Evolutionary conservation across 2,797 vertebrate species (phyloP).

Genomic region (Moxostoma hubbsi): DNA sequence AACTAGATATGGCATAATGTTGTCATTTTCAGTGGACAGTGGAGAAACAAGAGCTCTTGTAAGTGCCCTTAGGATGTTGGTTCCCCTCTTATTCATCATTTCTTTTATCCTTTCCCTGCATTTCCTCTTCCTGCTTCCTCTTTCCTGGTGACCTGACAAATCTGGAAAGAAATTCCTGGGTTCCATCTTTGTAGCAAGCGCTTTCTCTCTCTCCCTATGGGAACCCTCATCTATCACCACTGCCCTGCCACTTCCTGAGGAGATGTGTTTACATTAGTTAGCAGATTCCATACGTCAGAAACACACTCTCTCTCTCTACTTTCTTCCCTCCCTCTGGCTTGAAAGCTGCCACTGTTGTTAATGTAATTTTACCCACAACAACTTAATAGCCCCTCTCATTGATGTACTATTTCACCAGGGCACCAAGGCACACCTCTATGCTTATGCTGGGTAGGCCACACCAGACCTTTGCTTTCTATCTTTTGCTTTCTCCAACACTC

Average conservation of each 20-base stretch:
- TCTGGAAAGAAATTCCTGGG: constrained; percentile 58
- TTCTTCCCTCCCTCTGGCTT: constrained; percentile 36
- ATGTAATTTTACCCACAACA: constrained; percentile 61
- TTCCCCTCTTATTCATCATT: constrained; percentile 25
- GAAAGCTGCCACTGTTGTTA: constrained; percentile 56
- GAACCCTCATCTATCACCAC: constrained; percentile 71
- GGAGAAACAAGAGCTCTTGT: neutral
- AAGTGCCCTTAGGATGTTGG: neutral
- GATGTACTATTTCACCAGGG: constrained; percentile 58
- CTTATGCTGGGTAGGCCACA: constrained; percentile 60
- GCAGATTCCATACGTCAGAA: constrained; percentile 65
- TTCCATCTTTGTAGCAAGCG: constrained; percentile 50
- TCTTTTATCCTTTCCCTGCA: constrained; percentile 15
- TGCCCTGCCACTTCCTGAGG: constrained; percentile 67
- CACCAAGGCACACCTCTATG: constrained; percentile 51
- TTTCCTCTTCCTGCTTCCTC: constrained; percentile 43
- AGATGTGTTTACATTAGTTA: constrained; percentile 70
- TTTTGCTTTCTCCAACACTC: constrained; percentile 56
- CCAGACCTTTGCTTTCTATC: constrained; percentile 55
- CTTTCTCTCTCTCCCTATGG: constrained; percentile 59
- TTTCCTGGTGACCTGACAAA: constrained; percentile 54
- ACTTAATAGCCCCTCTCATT: constrained; percentile 58
- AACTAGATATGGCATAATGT: neutral
- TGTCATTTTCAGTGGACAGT: neutral
- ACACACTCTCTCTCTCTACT: constrained; percentile 44